Evolutionary conservation across 2,113 vertebrate genomes (phyloP).

Genomic region (Grantiella picta): DNA sequence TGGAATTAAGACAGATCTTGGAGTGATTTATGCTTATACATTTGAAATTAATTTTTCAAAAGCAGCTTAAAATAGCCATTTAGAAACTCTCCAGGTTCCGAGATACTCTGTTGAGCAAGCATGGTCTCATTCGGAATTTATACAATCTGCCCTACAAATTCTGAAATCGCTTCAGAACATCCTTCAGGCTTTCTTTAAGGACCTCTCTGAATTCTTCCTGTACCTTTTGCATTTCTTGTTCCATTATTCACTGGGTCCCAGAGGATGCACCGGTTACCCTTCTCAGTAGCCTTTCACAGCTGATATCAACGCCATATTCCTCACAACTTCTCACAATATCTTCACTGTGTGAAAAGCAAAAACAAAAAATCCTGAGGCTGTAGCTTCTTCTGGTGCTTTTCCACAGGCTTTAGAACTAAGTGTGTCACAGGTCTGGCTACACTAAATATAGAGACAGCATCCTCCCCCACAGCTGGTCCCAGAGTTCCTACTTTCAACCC

Average conservation of each 20-base stretch:
- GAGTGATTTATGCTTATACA: background rate
- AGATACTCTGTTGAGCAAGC: background rate
- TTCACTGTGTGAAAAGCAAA: background rate
- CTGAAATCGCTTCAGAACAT: background rate
- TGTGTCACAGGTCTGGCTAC: background rate
- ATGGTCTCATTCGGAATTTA: background rate
- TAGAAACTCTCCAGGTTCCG: background rate
- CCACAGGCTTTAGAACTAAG: accelerated
- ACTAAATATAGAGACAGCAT: background rate
- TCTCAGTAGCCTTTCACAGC: background rate
- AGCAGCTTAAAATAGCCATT: background rate
- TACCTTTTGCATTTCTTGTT: background rate
- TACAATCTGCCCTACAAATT: background rate
- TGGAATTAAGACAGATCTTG: background rate
- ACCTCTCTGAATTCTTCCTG: background rate
- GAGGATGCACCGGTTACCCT: background rate
- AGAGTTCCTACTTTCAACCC: background rate
- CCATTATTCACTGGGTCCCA: background rate
- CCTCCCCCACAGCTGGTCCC: background rate
- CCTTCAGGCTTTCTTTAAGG: background rate
- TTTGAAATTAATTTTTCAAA: background rate
- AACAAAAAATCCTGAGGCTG: background rate
- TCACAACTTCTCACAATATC: background rate
- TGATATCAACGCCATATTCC: background rate
- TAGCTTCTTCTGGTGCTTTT: background rate